Conservation (phyloP, 2,888 invertebrate species). For the Drosophila parthenogenetica region DNA sequence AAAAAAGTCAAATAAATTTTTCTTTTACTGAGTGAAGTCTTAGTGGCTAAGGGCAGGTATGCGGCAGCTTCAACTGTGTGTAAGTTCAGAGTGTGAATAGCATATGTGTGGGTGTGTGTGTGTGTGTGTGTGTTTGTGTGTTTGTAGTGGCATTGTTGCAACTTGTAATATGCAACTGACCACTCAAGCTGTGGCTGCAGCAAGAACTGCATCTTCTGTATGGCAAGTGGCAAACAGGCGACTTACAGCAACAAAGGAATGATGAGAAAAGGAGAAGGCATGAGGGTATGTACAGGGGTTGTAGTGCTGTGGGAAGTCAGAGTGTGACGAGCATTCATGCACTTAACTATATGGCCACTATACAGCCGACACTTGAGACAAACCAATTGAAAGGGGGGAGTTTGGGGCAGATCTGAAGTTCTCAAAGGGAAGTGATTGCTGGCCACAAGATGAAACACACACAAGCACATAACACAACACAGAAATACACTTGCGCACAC, state of each 20-base stretch:
- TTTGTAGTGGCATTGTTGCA: slow-evolving; percentile 4
- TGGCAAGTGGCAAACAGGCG: slow-evolving; percentile 14
- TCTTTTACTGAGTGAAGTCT: neutral
- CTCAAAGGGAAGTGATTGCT: slow-evolving; percentile 18
- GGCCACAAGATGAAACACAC: slow-evolving; percentile 34
- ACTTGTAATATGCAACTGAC: slow-evolving; percentile 22
- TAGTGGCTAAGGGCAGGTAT: slow-evolving; percentile 9
- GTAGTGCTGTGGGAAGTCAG: slow-evolving; percentile 26
- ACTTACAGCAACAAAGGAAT: neutral
- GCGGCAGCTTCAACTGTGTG: neutral
- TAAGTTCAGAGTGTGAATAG: slow-evolving; percentile 14
- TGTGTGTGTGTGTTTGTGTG: neutral
- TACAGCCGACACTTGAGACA: slow-evolving; percentile 53
- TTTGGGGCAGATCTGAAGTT: slow-evolving; percentile 32
- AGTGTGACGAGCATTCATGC: slow-evolving; percentile 27
- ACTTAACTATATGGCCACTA: slow-evolving; percentile 57
- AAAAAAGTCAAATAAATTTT: neutral
- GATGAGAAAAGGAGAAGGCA: neutral
- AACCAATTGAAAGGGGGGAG: slow-evolving; percentile 21
- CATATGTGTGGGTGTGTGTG: neutral
- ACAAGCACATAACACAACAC: neutral
- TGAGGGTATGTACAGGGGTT: no score
- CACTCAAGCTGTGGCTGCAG: slow-evolving; percentile 11
- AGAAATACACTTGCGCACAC: neutral
- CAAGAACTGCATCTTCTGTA: neutral